Base-by-base conservation (phyloP, 2,888 invertebrate genomes). In the Acronicta psi region DNA sequence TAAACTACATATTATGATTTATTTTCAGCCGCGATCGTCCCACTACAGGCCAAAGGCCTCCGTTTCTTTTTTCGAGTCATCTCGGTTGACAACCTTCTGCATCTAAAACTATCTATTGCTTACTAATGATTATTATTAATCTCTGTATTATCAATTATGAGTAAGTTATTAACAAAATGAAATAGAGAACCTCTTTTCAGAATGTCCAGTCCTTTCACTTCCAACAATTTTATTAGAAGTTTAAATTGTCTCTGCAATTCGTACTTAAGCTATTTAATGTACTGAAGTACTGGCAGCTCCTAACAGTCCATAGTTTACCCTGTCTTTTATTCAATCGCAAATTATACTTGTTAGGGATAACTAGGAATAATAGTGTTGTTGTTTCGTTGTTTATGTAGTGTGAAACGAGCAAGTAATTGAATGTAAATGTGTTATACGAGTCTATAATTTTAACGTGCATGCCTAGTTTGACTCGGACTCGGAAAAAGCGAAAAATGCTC, bases 261-360 rank as follows among this genome's bases (percentile, higher is more conserved):
- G 18, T 36, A 17, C 36, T 31, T 25, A 43, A 41, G 42, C 37
- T 25, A 29, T 65, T 43, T 37, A 54, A 40, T 8, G 41, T 59
- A 29, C 17, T 38, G 46, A 46, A 40, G 11, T 50, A 42, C 31
- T 36, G 20, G 20, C 31, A 25, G 11, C 4, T 37, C 44, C 29
- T 14, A 36, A 49, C 41, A 37, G 17, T 8, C 40, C 29, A 23
- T 52, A 47, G 37, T 44, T 61, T 46, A 57, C 44, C 37, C 18
- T 14, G 20, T 38, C 44, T 51, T 47, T 31, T 59, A 70, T 68
- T 68, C 65, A 71, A 65, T 71, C 23, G 53, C 43, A 65, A 68
- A 71, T 68, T 59, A 59, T 71, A 47, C 67, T 59, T 71, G 71
- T 65, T 54, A 70, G 14, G 50, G 37, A 50, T 53, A 68, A 65